phyloP scores from a whole-genome alignment of 2,888 invertebrate genomes.

The Lasius fuliginosus region DNA sequence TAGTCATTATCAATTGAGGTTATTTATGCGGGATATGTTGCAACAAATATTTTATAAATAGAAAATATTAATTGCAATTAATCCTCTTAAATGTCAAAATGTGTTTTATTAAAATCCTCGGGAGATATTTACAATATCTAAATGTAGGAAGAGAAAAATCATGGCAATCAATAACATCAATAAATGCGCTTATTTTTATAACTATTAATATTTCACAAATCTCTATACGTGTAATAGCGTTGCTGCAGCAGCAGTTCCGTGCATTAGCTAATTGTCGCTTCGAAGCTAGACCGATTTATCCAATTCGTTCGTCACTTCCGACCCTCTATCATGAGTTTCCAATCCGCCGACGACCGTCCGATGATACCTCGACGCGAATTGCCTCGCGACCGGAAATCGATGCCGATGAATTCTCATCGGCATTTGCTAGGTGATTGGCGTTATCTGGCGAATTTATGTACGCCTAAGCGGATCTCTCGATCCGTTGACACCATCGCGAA shows the following conservation, averaged over 20 bases:
- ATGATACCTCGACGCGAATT: constrained; percentile 46
- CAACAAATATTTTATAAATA: neutral
- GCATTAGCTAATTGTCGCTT: constrained; percentile 84
- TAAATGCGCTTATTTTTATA: neutral
- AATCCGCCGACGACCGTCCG: neutral
- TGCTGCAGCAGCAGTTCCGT: constrained; percentile 70
- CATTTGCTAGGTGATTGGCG: constrained; percentile 53
- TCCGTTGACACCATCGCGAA: constrained; percentile 36
- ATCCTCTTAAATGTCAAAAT: neutral
- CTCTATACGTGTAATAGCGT: constrained; percentile 25
- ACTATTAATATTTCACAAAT: constrained; percentile 34
- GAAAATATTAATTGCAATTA: neutral
- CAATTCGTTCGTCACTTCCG: constrained; percentile 74
- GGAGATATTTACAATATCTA: neutral
- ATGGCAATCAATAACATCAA: neutral
- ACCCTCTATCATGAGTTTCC: constrained; percentile 59
- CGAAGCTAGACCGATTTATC: constrained; percentile 71
- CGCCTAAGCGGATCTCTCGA: constrained; percentile 35
- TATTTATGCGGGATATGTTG: neutral
- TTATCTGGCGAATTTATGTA: constrained; percentile 49
- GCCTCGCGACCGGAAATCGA: constrained; percentile 66
- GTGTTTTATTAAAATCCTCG: neutral
- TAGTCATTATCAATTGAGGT: neutral
- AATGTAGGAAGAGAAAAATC: neutral
- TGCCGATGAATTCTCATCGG: constrained; percentile 64